Evolutionary conservation across 2,888 invertebrate genomes (phyloP).

Genomic region (Philaethria dido): DNA sequence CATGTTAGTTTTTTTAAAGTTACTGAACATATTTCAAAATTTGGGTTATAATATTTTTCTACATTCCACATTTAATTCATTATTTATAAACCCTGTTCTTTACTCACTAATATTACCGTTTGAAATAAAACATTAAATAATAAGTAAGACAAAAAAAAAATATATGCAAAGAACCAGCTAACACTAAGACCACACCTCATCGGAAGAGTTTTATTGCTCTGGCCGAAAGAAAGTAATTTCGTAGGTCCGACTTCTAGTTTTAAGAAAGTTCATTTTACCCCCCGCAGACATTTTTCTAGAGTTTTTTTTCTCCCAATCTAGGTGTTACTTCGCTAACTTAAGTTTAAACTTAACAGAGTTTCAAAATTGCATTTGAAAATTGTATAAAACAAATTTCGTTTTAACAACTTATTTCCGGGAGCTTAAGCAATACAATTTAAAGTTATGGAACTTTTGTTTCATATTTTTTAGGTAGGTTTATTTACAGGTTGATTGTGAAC

Average conservation of each 20-base stretch:
- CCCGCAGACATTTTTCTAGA: conserved; percentile 70
- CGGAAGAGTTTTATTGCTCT: conserved; percentile 82
- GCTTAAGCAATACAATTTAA: conserved; percentile 41
- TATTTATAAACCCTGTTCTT: too few species aligned
- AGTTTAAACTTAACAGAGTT: conserved; percentile 47
- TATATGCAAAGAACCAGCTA: conserved; percentile 35
- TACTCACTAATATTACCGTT: too few species aligned
- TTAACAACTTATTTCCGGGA: conserved; percentile 41
- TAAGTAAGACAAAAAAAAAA: background rate
- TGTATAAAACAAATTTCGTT: conserved; percentile 44
- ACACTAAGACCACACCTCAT: conserved; percentile 47
- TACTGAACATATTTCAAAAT: too few species aligned
- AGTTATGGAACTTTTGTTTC: conserved; percentile 31
- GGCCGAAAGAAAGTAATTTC: conserved; percentile 81
- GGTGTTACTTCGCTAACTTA: conserved; percentile 53
- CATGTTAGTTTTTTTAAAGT: too few species aligned
- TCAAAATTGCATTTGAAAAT: conserved; percentile 43
- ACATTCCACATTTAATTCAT: too few species aligned
- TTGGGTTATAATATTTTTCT: too few species aligned
- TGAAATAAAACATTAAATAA: too few species aligned
- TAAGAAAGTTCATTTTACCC: conserved; percentile 80
- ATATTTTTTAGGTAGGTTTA: background rate
- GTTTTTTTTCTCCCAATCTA: conserved; percentile 53
- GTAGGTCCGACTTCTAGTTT: conserved; percentile 83
- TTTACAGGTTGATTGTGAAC: background rate